These are phyloP conservation scores for Drosophila kohkoa DNA, from an alignment of 1,140 invertebrate species.

Conservation along the genomic window DNA sequence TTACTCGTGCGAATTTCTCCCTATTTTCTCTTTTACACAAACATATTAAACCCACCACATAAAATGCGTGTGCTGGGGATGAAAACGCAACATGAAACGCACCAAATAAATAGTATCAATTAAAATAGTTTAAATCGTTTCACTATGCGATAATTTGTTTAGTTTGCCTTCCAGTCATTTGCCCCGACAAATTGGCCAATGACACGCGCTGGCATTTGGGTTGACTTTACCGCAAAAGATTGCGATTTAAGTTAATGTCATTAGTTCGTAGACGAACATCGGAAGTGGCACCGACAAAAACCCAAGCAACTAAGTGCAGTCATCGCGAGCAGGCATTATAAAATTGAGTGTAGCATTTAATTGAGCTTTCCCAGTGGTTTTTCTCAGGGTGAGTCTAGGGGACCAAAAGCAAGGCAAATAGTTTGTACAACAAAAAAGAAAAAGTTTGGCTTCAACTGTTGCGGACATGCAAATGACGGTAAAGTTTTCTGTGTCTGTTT, in stretches of 20 bases:
- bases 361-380: slow-evolving; percentile 47
- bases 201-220: slow-evolving; percentile 66
- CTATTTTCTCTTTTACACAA: too few relatives aligned
- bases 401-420: slow-evolving; percentile 46
- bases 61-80: not conserved
- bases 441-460: slow-evolving; percentile 69
- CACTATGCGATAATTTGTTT: slow-evolving; percentile 59
- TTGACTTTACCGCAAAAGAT: slow-evolving; percentile 64
- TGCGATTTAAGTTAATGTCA: slow-evolving; percentile 71
- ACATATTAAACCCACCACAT: not conserved
- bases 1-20: too few relatives aligned
- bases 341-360: slow-evolving; percentile 74
- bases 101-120: slow-evolving; percentile 52
- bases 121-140: slow-evolving; percentile 72
- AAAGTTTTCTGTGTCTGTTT: slow-evolving; percentile 49
- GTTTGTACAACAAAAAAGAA: slow-evolving; percentile 21
- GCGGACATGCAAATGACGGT: slow-evolving; percentile 75
- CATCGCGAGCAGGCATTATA: slow-evolving; percentile 45
- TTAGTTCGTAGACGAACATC: slow-evolving; percentile 39
- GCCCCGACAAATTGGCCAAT: slow-evolving; percentile 64
- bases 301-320: slow-evolving; percentile 13
- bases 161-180: slow-evolving; percentile 17
- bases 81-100: slow-evolving; percentile 21
- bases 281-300: slow-evolving; percentile 59
- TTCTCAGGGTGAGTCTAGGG: not conserved